Evolutionary conservation across 2,888 invertebrate genomes (phyloP).

Genomic region (Troilus luridus): DNA sequence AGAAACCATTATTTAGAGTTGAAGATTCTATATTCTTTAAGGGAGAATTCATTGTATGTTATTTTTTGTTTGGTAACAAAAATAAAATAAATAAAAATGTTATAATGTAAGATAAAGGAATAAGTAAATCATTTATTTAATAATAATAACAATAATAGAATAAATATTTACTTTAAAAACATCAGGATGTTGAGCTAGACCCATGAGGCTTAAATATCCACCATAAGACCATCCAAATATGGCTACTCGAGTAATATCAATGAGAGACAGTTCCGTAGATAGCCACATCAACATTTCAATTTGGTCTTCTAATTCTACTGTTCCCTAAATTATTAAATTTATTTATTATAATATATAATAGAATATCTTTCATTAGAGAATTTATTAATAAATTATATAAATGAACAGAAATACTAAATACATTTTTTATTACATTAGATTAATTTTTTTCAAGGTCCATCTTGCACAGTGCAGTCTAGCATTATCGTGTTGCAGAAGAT

Average conservation of each 20-base stretch:
- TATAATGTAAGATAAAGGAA: background rate
- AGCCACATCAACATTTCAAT: constrained; percentile 93
- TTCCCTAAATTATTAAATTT: constrained; percentile 74
- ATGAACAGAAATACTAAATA: too few species aligned
- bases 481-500: too few species aligned
- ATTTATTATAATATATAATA: too few species aligned
- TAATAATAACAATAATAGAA: constrained; percentile 22
- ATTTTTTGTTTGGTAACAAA: background rate
- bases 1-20: background rate
- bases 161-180: constrained; percentile 83
- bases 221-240: constrained; percentile 99
- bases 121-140: background rate
- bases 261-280: constrained; percentile 85
- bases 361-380: too few species aligned
- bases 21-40: background rate
- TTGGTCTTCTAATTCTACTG: constrained; percentile 94
- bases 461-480: too few species aligned
- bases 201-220: constrained; percentile 96
- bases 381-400: too few species aligned
- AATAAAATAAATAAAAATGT: too few species aligned
- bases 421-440: too few species aligned
- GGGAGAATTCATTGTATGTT: background rate
- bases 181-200: constrained; percentile 91
- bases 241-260: constrained; percentile 93
- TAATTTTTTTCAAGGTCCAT: too few species aligned